phyloP scores from a whole-genome alignment of 2,888 invertebrate genomes.

The Acanthococcus lagerstroemiae region DNA sequence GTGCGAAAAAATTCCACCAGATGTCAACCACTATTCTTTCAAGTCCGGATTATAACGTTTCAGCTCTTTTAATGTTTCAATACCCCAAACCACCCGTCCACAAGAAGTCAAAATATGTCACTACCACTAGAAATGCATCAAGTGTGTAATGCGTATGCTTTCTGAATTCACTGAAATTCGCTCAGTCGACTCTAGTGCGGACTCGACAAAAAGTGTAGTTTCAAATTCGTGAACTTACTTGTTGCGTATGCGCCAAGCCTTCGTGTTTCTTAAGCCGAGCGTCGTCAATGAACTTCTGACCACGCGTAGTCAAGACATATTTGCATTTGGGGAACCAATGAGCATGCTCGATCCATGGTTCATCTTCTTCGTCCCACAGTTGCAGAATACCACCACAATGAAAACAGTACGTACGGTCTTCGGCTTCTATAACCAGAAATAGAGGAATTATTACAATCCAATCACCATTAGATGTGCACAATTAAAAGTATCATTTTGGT shows the following conservation, averaged over 20 bases:
- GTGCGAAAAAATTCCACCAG: no score
- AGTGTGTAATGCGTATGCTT: no score
- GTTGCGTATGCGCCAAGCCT: slow-evolving; percentile 9
- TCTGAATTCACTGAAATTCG: no score
- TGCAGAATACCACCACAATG: slow-evolving; percentile 88
- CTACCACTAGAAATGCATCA: no score
- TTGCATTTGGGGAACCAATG: slow-evolving; percentile 83
- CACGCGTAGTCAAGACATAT: slow-evolving; percentile 69
- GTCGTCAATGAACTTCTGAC: slow-evolving; percentile 59
- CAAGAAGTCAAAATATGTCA: no score
- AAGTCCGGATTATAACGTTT: no score
- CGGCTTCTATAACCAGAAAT: neutral
- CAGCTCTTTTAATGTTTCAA: no score
- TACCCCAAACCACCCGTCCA: no score
- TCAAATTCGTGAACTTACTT: slow-evolving; percentile 25
- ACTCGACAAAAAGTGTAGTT: neutral
- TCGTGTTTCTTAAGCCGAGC: slow-evolving; percentile 19
- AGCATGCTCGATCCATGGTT: slow-evolving; percentile 92
- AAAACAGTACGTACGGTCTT: slow-evolving; percentile 76
- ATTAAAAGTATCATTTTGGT: neutral
- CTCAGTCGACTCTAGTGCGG: no score
- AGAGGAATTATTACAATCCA: neutral
- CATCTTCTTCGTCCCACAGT: slow-evolving; percentile 84
- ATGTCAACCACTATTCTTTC: no score
- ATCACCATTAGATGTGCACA: no score